A percentile compares a stretch with the other conserved stretches of the same genome.
These are phyloP conservation scores for Hyperopisus bebe DNA, from an alignment of 2,113 vertebrate genomes.

Conservation along the genomic window DNA sequence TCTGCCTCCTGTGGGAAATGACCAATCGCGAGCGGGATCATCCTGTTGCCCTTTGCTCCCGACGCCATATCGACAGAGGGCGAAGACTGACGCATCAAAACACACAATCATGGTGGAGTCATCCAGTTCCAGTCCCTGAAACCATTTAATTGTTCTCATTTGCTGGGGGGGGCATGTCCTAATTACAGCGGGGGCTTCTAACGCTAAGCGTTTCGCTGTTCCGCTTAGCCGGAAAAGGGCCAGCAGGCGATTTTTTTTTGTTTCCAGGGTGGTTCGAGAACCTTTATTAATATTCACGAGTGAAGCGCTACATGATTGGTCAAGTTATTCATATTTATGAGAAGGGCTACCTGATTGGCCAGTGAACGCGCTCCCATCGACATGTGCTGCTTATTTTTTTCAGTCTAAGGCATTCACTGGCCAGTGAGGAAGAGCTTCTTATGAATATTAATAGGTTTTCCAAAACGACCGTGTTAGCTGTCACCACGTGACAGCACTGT, in stretches of 20 bases:
- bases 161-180: neutral
- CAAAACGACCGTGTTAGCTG: neutral
- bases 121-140: neutral
- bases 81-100: neutral
- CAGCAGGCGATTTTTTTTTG: neutral
- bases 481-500: neutral
- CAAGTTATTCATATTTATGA: too few relatives aligned
- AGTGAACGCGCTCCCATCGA: too few relatives aligned
- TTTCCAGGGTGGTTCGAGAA: too few relatives aligned
- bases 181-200: neutral
- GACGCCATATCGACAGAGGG: neutral
- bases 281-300: too few relatives aligned
- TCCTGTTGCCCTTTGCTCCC: neutral
- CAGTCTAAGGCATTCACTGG: too few relatives aligned
- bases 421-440: too few relatives aligned
- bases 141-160: neutral
- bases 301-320: too few relatives aligned
- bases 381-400: too few relatives aligned
- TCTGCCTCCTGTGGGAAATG: constrained; percentile 10
- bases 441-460: too few relatives aligned
- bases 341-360: too few relatives aligned
- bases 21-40: neutral
- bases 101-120: neutral
- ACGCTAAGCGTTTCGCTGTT: neutral
- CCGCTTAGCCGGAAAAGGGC: neutral